phyloP scores from a whole-genome alignment of 2,113 vertebrate genomes.

The Microtus oregoni region DNA sequence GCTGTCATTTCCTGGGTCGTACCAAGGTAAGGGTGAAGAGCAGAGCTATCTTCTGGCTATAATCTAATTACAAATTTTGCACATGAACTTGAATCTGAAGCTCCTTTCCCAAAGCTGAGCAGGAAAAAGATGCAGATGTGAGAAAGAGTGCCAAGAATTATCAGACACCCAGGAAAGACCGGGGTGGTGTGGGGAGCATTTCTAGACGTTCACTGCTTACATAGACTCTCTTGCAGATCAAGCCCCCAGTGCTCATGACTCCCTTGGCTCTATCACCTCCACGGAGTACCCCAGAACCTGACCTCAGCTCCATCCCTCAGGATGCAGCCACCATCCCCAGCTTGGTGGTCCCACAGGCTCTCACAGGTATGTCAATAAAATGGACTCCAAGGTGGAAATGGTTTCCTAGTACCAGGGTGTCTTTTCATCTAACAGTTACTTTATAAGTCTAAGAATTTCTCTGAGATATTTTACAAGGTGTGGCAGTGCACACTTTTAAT shows the following conservation, averaged over 20 bases:
- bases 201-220: conserved; percentile 59
- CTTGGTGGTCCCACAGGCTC: conserved; percentile 90
- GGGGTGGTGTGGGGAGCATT: neutral
- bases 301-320: conserved; percentile 95
- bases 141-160: conserved; percentile 57
- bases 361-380: conserved; percentile 90
- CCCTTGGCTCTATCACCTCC: conserved; percentile 93
- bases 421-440: neutral
- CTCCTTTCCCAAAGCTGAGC: neutral
- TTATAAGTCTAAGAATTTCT: neutral
- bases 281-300: conserved; percentile 94
- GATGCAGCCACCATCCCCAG: conserved; percentile 94
- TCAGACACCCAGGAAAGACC: neutral
- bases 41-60: conserved; percentile 1
- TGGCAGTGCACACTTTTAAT: neutral
- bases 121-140: neutral
- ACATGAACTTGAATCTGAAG: neutral
- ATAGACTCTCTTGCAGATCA: conserved; percentile 89
- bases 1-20: neutral
- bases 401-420: neutral
- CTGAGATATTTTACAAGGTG: neutral
- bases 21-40: neutral
- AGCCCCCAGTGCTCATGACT: conserved; percentile 93
- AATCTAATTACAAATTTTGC: neutral
- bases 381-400: neutral